Evolutionary conservation across 2,888 invertebrate genomes (phyloP), one percentile per base, ranked within the genome.

Genomic region (Oscheius myriophilus): DNA sequence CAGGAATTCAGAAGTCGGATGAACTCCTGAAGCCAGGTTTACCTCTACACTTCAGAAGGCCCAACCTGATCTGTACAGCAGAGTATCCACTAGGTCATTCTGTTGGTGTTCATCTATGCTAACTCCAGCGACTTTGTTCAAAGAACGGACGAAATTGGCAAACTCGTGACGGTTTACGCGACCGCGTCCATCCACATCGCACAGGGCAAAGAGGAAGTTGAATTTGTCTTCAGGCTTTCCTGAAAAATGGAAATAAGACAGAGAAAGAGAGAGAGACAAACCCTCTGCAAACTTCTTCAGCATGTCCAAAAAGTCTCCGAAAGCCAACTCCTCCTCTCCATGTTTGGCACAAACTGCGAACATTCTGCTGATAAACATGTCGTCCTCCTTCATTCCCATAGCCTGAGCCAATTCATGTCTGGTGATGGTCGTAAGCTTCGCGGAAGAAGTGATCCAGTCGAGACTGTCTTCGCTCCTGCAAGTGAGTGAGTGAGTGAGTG

Each of bases 191-290:
- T 96, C 94, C 82, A 94, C 93, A 86, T 96, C 96, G 84, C 96
- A 96, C 96, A 96, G 96, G 87, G 96, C 94, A 86, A 96, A 96
- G 76, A 96, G 94, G 42, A 96, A 95, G 6, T 95, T 90, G 43
- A 96, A 71, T 53, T 72, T 75, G 39, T 75, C 57, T n/a, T n/a
- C n/a, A 53, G n/a, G 16, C 16, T 53, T 33, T 53, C 16, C 16
- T 4, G 9, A 4, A 25, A 9, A 25, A 18, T 16, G 53, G 16
- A 6, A 16, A 12, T n/a, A n/a, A n/a, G n/a, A n/a, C n/a, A n/a
- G n/a, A n/a, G n/a, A n/a, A 54, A n/a, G n/a, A n/a, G n/a, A 52
- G 41, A 51, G 14, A n/a, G 3, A 42, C 67, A 62, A 23, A 70
- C 79, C 80, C 43, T 76, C 74, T 0, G 76, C 74, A 62, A 85